A percentile compares a stretch with the other conserved stretches of the same genome.
Evolutionary conservation across 2,113 vertebrate species (phyloP).

Genomic region (Atrichornis clamosus): DNA sequence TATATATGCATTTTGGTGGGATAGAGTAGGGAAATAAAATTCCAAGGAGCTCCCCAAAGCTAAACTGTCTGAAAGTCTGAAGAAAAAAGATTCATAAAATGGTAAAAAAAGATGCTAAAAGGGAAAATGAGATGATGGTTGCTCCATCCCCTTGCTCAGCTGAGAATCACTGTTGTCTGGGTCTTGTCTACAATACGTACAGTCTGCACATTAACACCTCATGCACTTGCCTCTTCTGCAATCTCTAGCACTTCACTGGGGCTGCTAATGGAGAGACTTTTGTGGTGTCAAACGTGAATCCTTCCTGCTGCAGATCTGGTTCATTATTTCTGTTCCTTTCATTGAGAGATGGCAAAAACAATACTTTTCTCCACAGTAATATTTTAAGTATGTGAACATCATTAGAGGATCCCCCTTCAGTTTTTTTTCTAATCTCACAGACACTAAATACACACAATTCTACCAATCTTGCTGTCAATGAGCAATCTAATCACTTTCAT

Average conservation of each 20-base stretch:
- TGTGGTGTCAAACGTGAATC: background rate
- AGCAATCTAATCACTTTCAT: background rate
- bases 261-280: background rate
- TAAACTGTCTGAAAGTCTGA: background rate
- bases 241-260: background rate
- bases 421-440: background rate
- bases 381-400: background rate
- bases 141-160: rapidly evolving
- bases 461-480: background rate
- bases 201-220: background rate
- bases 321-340: background rate
- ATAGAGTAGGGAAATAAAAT: background rate
- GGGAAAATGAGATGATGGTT: background rate
- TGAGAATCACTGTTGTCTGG: background rate
- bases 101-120: background rate
- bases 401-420: background rate
- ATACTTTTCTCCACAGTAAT: background rate
- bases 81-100: background rate
- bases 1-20: background rate
- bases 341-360: background rate
- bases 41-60: background rate
- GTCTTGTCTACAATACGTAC: background rate
- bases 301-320: background rate
- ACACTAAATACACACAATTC: background rate
- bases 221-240: background rate